These are phyloP conservation scores for Aramus guarauna DNA, from an alignment of 2,113 vertebrate genomes.

Conservation along the genomic window DNA sequence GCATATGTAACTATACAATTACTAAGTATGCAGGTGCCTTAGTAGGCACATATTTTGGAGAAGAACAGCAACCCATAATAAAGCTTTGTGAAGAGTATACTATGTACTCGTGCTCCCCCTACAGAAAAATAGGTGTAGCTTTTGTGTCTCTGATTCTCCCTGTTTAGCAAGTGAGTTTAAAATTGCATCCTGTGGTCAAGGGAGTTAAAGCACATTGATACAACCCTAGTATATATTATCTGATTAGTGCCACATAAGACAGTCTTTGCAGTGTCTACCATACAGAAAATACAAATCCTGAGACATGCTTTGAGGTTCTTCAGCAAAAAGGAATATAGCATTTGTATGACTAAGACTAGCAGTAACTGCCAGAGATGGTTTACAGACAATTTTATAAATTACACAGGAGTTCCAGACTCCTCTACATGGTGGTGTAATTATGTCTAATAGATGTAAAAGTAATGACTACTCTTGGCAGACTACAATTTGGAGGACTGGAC, in stretches of 20 bases:
- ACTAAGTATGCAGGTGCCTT: accelerated
- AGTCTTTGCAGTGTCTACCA: neutral
- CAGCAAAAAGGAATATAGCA: neutral
- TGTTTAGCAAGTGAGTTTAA: neutral
- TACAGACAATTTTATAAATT: neutral
- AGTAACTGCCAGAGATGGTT: neutral
- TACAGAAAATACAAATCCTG: neutral
- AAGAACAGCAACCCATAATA: neutral
- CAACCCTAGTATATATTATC: neutral
- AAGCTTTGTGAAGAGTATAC: neutral
- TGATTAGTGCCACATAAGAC: neutral
- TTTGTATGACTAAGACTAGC: neutral
- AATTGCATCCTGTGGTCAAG: neutral
- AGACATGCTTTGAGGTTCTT: neutral
- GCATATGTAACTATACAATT: neutral
- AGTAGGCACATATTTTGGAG: neutral
- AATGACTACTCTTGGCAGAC: neutral
- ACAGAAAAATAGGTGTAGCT: neutral
- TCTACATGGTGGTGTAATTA: neutral
- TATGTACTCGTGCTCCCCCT: slow-evolving; percentile 6
- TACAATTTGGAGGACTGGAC: neutral
- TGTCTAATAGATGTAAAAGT: neutral
- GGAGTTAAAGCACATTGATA: neutral
- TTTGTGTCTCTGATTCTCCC: neutral
- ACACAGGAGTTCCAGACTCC: neutral